Conservation (phyloP, 2,113 vertebrate species). For the Spheniscus mendiculus region DNA sequence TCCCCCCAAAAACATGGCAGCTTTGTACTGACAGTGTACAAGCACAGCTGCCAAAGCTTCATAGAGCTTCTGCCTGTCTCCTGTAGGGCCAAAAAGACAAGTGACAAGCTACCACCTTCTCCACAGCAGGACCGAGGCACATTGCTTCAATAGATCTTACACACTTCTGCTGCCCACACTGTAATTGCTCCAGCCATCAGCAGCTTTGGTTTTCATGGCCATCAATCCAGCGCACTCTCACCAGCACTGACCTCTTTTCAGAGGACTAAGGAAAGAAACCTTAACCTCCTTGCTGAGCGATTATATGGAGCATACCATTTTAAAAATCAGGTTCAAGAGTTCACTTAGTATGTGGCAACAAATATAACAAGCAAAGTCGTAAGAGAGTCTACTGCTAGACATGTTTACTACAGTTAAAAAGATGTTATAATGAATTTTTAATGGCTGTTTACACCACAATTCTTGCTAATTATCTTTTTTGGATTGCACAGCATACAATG, state of each 20-base stretch:
- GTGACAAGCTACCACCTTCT: background rate
- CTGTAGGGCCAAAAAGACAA: background rate
- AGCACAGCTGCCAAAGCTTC: background rate
- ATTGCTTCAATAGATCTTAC: too few relatives aligned
- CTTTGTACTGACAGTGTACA: background rate
- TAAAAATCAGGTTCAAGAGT: slow-evolving; percentile 51
- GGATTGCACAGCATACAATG: slow-evolving; percentile 17
- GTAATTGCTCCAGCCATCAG: background rate
- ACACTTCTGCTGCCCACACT: background rate
- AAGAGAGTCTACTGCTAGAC: slow-evolving; percentile 50
- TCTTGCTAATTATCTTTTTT: slow-evolving; percentile 62
- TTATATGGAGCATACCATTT: background rate
- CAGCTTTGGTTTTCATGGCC: background rate
- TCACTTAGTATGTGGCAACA: slow-evolving; percentile 22
- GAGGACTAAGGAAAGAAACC: background rate
- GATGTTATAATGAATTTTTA: slow-evolving; percentile 67
- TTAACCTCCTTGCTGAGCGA: background rate
- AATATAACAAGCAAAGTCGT: slow-evolving; percentile 3
- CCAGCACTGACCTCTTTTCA: background rate
- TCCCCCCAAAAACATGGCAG: background rate
- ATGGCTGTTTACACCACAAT: slow-evolving; percentile 64
- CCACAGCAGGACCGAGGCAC: rapidly evolving
- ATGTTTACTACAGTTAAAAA: slow-evolving; percentile 69
- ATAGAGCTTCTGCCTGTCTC: background rate
- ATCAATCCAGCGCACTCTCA: background rate